phyloP scores from a whole-genome alignment of 2,888 invertebrate genomes.

The Dorcus parallelipipedus region DNA sequence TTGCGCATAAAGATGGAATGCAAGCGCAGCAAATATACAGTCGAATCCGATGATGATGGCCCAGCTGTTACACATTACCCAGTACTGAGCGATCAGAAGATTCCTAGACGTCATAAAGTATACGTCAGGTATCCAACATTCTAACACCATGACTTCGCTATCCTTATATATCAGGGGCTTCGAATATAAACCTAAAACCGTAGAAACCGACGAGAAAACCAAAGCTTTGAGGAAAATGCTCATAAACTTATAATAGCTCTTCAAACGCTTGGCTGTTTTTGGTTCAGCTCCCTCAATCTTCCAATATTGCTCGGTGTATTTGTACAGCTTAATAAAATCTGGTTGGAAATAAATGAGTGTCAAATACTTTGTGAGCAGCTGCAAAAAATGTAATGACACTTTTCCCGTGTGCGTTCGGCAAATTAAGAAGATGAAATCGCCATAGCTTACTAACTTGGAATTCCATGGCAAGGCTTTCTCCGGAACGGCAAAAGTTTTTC shows the following conservation, averaged over 20 bases:
- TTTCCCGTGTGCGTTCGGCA: neutral
- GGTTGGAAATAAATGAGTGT: neutral
- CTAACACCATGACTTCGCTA: slow-evolving; percentile 2
- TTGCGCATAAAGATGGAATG: slow-evolving; percentile 5
- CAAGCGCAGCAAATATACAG: slow-evolving; percentile 6
- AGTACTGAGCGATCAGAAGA: slow-evolving; percentile 1
- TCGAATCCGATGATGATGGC: slow-evolving; percentile 3
- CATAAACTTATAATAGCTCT: slow-evolving; percentile 1
- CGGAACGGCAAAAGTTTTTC: too few species aligned
- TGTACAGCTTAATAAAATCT: neutral
- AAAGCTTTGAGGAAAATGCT: neutral
- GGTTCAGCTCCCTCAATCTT: neutral
- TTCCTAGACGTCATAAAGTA: neutral
- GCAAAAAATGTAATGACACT: neutral
- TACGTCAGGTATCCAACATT: slow-evolving; percentile 1
- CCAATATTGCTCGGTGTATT: slow-evolving; percentile 1
- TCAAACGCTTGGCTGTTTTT: neutral
- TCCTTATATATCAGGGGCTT: neutral
- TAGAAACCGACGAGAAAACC: neutral
- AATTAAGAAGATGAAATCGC: too few species aligned
- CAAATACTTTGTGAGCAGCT: slow-evolving; percentile 2
- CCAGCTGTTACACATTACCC: neutral
- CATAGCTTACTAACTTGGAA: neutral
- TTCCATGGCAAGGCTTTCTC: neutral
- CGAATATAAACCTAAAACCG: slow-evolving; percentile 3